A percentile compares a stretch with the other conserved stretches of the same genome.
phyloP scores from a whole-genome alignment of 2,113 vertebrate genomes.

The Caloenas nicobarica region DNA sequence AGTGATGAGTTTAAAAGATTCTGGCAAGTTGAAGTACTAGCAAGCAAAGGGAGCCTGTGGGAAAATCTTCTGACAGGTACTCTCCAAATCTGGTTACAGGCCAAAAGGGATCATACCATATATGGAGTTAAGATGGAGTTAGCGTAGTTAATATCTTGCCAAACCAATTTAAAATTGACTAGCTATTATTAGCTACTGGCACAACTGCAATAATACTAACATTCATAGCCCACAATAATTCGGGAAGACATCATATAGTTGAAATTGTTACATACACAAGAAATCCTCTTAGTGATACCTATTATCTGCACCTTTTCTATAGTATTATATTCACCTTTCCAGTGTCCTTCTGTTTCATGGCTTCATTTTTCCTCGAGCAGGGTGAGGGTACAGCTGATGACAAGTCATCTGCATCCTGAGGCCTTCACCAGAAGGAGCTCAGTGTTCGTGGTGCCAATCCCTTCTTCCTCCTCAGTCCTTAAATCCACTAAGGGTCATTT shows the following conservation, averaged over 20 bases:
- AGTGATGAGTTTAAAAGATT: background rate
- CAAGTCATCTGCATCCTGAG: background rate
- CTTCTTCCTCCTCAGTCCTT: background rate
- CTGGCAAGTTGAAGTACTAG: background rate
- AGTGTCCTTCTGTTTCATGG: background rate
- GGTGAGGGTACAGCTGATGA: background rate
- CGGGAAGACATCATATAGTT: background rate
- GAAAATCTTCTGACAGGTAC: background rate
- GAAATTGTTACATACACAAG: background rate
- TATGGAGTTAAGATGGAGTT: background rate
- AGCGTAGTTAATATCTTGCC: background rate
- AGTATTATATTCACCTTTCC: background rate
- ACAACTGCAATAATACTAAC: background rate
- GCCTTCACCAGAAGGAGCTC: background rate
- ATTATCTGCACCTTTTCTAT: background rate
- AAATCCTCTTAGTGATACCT: background rate
- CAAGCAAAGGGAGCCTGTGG: background rate
- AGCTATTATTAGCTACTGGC: background rate
- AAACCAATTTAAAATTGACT: background rate
- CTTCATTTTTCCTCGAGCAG: background rate
- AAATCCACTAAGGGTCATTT: background rate
- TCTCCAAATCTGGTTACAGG: background rate
- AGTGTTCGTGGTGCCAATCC: fast-evolving
- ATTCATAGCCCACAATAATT: background rate
- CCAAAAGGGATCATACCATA: background rate